These are phyloP conservation scores for Cosmia trapezina DNA, from an alignment of 2,888 invertebrate species.

Conservation along the genomic window DNA sequence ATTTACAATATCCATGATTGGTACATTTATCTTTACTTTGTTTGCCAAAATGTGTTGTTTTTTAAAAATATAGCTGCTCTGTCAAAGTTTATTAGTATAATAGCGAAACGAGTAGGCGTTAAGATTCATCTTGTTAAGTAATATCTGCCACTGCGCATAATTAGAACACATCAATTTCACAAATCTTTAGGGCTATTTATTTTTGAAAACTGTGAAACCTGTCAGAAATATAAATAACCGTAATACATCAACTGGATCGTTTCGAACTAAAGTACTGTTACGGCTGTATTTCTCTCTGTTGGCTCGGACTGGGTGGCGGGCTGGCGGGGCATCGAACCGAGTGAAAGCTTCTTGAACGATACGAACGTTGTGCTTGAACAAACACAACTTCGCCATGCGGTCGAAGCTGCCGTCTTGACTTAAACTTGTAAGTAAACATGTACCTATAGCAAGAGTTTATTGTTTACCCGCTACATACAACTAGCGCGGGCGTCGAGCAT, in stretches of 20 bases:
- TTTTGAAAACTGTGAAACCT: slow-evolving; percentile 50
- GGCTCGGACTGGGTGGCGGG: slow-evolving; percentile 58
- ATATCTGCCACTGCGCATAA: slow-evolving; percentile 37
- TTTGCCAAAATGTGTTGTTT: background rate
- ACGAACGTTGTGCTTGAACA: slow-evolving; percentile 63
- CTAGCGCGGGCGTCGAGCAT: slow-evolving; percentile 34
- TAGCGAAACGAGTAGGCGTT: slow-evolving; percentile 1
- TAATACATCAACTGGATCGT: slow-evolving; percentile 65
- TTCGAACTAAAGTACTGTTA: slow-evolving; percentile 66
- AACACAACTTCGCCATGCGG: slow-evolving; percentile 65
- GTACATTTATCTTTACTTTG: background rate
- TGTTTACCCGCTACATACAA: slow-evolving; percentile 52
- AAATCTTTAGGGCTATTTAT: slow-evolving; percentile 44
- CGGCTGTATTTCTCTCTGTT: slow-evolving; percentile 69
- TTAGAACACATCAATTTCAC: slow-evolving; percentile 45
- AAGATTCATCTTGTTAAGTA: slow-evolving; percentile 10
- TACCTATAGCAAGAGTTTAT: slow-evolving; percentile 55
- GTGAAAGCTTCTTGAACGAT: slow-evolving; percentile 76
- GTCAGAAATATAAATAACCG: slow-evolving; percentile 60
- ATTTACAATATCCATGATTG: slow-evolving; percentile 33
- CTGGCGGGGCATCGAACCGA: slow-evolving; percentile 74
- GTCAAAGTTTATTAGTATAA: background rate
- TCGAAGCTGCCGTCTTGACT: slow-evolving; percentile 56
- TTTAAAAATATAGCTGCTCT: slow-evolving; percentile 9
- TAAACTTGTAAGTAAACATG: slow-evolving; percentile 56